Base-by-base conservation (phyloP, 1,140 invertebrate genomes). In the Orius insidiosus region DNA sequence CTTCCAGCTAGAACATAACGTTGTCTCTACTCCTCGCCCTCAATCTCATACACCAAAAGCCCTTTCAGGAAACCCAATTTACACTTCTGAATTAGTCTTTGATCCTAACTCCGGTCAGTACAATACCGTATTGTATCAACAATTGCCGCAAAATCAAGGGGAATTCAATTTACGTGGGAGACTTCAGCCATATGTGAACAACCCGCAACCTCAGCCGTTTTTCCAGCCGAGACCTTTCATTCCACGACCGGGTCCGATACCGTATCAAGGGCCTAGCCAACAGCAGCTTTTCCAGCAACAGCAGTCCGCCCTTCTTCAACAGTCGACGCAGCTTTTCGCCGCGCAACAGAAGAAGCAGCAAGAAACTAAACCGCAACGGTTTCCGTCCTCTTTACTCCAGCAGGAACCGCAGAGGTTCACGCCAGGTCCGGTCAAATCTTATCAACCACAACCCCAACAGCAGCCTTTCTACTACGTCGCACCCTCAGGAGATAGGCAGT, bases 31-130 rank as follows among this genome's bases (percentile, higher is more conserved):
- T 6, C 46, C 50, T 31, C 5, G 39, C 4, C 39, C 39, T 7
- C 39, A 19, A 13, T 4, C 5, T 18, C 56, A 47, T 18, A 40
- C 47, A 11, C 57, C 60, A 40, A 45, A 63, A 32, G 55, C 64
- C 4, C n/a, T n/a, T n/a, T 40, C 55, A 35, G 58, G 56, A 10
- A 60, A 48, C 46, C 50, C 76, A 34, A 66, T 82, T 49, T 84
- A 84, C 60, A 75, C 76, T 39, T 79, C 80, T 13, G 78, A 84
- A 55, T 62, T 85, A 5, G 70, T 84, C 0, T 85, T 72, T 61
- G 80, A 85, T 62, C 80, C 78, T 33, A 57, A 69, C n/a, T 76
- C 73, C 52, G 80, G 80, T 47, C 75, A 79, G 56, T 85, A 85
- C 68, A 79, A 83, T 55, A 81, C 80, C 10, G 75, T 82, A 49